These are phyloP conservation scores for Oenanthe oenanthe DNA, from an alignment of 2,113 vertebrate genomes.

Conservation along the genomic window DNA sequence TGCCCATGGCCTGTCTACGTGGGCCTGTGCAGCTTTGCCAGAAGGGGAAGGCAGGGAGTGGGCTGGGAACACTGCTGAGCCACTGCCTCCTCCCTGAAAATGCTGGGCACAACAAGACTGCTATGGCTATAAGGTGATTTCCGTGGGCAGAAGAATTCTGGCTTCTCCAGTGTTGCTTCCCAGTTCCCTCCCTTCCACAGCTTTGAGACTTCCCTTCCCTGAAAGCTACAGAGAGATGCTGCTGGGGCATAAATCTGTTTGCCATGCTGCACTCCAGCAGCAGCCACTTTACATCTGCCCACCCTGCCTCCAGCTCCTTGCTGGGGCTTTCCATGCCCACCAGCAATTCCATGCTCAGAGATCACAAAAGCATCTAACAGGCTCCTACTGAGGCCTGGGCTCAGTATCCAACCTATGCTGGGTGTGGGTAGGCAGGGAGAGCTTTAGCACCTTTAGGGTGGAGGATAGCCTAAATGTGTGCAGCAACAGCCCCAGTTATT, in stretches of 20 bases:
- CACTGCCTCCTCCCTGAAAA: not conserved
- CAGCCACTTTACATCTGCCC: not conserved
- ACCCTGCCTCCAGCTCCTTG: not conserved
- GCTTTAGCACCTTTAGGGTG: not conserved
- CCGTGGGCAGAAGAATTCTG: not conserved
- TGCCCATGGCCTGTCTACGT: not conserved
- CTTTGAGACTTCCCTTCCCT: not conserved
- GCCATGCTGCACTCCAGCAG: not conserved
- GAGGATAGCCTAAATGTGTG: not conserved
- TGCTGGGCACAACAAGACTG: not conserved
- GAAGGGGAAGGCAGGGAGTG: rapidly evolving
- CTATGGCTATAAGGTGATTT: not conserved
- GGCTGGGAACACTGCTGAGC: not conserved
- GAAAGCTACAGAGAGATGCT: not conserved
- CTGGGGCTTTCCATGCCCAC: not conserved
- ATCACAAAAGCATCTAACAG: not conserved
- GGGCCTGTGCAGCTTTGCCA: rapidly evolving
- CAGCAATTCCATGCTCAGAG: not conserved
- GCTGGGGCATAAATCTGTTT: not conserved
- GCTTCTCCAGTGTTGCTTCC: not conserved
- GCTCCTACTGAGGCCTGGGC: not conserved
- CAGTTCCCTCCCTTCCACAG: not conserved
- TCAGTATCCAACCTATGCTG: rapidly evolving
- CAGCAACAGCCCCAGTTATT: not conserved
- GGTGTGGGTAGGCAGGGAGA: not conserved